phyloP scores from a whole-genome alignment of 2,797 vertebrate genomes.

The Erpetoichthys calabaricus region DNA sequence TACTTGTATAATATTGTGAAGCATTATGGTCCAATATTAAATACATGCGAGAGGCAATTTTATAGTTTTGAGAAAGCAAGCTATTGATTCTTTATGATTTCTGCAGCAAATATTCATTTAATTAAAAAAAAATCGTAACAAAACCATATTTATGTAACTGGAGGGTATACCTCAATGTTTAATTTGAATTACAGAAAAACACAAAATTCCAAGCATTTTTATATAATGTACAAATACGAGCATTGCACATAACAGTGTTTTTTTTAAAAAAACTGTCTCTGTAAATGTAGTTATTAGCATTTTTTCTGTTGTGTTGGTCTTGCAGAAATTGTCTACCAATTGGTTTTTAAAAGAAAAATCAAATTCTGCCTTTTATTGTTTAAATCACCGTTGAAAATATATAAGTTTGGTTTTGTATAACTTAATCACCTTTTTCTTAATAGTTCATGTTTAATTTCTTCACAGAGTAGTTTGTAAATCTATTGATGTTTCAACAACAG shows the following conservation, averaged over 20 bases:
- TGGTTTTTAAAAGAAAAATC: constrained; percentile 16
- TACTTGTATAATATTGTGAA: constrained; percentile 11
- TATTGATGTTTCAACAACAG: constrained; percentile 33
- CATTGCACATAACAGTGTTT: constrained; percentile 88
- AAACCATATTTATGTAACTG: constrained; percentile 38
- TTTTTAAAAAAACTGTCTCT: constrained; percentile 84
- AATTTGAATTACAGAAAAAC: constrained; percentile 45
- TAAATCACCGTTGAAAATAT: constrained; percentile 32
- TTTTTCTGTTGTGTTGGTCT: constrained; percentile 81
- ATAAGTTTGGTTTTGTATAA: constrained; percentile 50
- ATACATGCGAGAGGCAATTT: constrained; percentile 60
- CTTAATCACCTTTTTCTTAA: constrained; percentile 49
- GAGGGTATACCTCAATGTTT: no score
- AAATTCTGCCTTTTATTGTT: no score
- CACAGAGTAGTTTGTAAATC: constrained; percentile 42
- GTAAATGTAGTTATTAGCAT: constrained; percentile 81
- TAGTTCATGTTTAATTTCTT: constrained; percentile 47
- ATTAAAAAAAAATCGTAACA: constrained; percentile 48
- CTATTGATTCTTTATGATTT: constrained; percentile 57
- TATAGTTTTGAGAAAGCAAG: no score
- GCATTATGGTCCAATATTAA: constrained; percentile 63
- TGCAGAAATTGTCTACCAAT: constrained; percentile 71
- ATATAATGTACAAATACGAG: constrained; percentile 99
- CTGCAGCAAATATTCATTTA: constrained; percentile 85
- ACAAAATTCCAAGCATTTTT: constrained; percentile 83